Conservation (phyloP, 1,140 invertebrate species). For the Ostrea denselamellosa region DNA sequence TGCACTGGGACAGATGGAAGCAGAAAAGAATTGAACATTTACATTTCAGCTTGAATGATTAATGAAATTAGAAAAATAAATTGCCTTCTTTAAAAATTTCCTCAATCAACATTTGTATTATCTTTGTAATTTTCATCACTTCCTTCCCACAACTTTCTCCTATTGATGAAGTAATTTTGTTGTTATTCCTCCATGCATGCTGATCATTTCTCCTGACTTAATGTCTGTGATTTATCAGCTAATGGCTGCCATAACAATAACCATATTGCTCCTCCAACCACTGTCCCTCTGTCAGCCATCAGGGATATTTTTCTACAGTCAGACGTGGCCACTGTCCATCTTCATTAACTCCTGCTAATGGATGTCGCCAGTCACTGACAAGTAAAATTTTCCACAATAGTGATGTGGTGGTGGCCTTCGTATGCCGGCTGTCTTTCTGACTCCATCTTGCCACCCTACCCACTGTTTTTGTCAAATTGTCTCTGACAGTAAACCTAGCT, state of each 20-base stretch:
- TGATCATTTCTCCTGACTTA: constrained; percentile 29
- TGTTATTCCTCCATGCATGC: constrained; percentile 33
- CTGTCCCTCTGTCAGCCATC: background rate
- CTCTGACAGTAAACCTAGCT: background rate
- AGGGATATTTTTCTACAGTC: constrained; percentile 13
- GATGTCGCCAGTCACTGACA: constrained; percentile 19
- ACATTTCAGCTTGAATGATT: constrained; percentile 34
- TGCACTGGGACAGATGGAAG: background rate
- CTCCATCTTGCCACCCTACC: constrained; percentile 20
- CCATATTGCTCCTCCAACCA: constrained; percentile 15
- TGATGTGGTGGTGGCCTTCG: background rate
- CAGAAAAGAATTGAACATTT: constrained; percentile 32
- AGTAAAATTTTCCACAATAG: constrained; percentile 15
- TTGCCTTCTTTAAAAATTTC: constrained; percentile 24
- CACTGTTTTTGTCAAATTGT: constrained; percentile 20
- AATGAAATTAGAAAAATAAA: constrained; percentile 35
- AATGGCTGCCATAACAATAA: constrained; percentile 20
- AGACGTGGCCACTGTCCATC: constrained; percentile 8
- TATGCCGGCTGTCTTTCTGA: background rate
- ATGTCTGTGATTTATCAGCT: constrained; percentile 21
- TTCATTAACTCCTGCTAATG: constrained; percentile 31
- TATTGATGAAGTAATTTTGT: constrained; percentile 36
- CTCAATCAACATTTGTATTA: constrained; percentile 30
- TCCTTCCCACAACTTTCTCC: constrained; percentile 34
- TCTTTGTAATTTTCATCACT: constrained; percentile 38